Base-by-base conservation (phyloP, 2,113 vertebrate species). In the Gorilla gorilla region DNA sequence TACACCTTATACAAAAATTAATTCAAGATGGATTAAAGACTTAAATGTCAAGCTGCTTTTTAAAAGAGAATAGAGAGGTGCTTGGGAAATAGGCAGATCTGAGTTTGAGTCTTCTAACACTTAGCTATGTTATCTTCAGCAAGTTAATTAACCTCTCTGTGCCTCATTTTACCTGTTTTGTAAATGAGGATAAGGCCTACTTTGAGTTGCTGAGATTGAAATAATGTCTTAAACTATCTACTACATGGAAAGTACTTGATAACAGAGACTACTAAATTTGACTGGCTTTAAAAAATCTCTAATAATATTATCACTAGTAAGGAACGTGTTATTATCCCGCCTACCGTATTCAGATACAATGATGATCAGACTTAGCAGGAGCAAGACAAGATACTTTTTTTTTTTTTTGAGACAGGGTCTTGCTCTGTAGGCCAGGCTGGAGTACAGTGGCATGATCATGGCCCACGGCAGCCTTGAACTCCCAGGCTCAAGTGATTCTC, bases 291-390 rank as follows among this genome's bases (percentile, higher is more conserved):
- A 64, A 64, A 64, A 32, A 64, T 64, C 61, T 64, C 61, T 30
- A 64, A 14, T 64, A 64, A 32, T 64, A 64, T 64, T 32, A 64
- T 30, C 27, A 14, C 61, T 64, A 64, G 61, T 32, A 64, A 64
- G 61, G 61, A 64, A 64, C 16, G 32, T 89, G 86, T 86, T 66
- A 73, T 83, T 57, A 66, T 38, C 4, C 40, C 20, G 87, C 3
- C 43, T 66, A 88, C 91, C 48, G 79, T 82, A 72, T 87, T 81
- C 45, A 72, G 57, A 73, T 45, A 57, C 82, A 90, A n/a, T 75
- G 75, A 97, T 96, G 25, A 30, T 80, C 48, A 93, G 52, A 90
- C 52, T 87, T 61, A 87, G 35, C 40, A 82, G 70, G 30, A 55
- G 25, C 35, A 82, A 52, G 35, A 79, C 10, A 79, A 43, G 35